Percentiles rank a stretch among this genome's conserved stretches.
These are phyloP conservation scores for Drosophila setifemur DNA, from an alignment of 1,140 invertebrate species.

Conservation along the genomic window DNA sequence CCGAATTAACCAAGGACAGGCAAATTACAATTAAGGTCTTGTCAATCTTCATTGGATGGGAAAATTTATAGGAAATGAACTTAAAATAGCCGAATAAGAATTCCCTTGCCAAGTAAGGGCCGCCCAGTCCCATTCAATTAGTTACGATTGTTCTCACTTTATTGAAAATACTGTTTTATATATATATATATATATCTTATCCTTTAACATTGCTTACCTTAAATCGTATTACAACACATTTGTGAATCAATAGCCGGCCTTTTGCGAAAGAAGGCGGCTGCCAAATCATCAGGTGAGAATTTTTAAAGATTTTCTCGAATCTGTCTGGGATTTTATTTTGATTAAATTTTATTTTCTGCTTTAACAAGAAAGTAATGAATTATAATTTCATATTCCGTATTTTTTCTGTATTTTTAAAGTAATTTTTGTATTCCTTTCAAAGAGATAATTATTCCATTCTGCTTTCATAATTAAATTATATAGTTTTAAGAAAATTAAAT, in stretches of 20 bases:
- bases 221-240: background rate
- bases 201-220: constrained; percentile 29
- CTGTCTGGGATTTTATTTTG: background rate
- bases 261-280: constrained; percentile 73
- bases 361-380: background rate
- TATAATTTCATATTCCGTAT: background rate
- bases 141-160: too few relatives aligned
- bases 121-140: too few relatives aligned
- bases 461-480: too few relatives aligned
- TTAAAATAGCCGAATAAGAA: constrained; percentile 22
- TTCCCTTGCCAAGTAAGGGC: background rate
- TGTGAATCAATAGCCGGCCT: constrained; percentile 57
- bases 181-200: constrained; percentile 5
- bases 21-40: constrained; percentile 25
- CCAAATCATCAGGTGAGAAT: constrained; percentile 49
- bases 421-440: too few relatives aligned
- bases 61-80: constrained; percentile 12
- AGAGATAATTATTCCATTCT: too few relatives aligned
- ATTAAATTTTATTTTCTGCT: constrained; percentile 1
- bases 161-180: background rate
- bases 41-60: constrained; percentile 14
- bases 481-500: too few relatives aligned
- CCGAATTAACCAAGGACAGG: background rate
- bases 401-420: background rate
- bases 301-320: too few relatives aligned